These are phyloP conservation scores for Aegithalos caudatus DNA, from an alignment of 2,113 vertebrate genomes.

Conservation along the genomic window DNA sequence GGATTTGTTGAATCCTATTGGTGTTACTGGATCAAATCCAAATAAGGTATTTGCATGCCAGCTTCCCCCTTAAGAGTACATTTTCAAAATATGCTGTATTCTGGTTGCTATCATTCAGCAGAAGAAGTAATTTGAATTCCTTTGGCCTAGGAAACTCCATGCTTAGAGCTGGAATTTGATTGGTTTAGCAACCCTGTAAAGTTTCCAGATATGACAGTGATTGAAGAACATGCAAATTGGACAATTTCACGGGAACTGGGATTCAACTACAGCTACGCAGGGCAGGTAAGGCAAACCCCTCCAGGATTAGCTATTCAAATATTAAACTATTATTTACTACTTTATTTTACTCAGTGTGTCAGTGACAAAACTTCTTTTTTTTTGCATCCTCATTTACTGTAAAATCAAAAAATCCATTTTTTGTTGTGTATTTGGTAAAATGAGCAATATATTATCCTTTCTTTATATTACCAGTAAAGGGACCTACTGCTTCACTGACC, in stretches of 20 bases:
- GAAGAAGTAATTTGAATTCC: slow-evolving; percentile 20
- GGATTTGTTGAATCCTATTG: slow-evolving; percentile 95
- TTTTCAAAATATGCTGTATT: neutral
- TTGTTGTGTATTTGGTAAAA: neutral
- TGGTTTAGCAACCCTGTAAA: slow-evolving; percentile 95
- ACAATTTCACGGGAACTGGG: slow-evolving; percentile 92
- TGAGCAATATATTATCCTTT: neutral
- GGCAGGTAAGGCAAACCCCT: slow-evolving; percentile 80
- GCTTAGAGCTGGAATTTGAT: slow-evolving; percentile 96
- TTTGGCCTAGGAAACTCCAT: slow-evolving; percentile 90
- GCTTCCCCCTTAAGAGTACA: neutral
- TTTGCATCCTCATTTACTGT: neutral
- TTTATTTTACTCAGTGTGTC: neutral
- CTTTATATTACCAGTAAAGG: neutral
- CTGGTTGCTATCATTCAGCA: neutral
- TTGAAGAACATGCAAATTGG: slow-evolving; percentile 95
- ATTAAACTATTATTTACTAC: neutral
- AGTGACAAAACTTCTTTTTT: too few species aligned
- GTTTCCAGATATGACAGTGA: slow-evolving; percentile 92
- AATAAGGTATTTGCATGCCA: slow-evolving; percentile 83
- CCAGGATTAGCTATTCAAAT: neutral
- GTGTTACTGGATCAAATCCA: slow-evolving; percentile 96
- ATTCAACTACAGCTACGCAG: slow-evolving; percentile 90
- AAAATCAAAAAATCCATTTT: neutral
- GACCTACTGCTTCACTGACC: neutral